Conservation (phyloP, 2,113 vertebrate genomes). For the Ammodramus savannarum region DNA sequence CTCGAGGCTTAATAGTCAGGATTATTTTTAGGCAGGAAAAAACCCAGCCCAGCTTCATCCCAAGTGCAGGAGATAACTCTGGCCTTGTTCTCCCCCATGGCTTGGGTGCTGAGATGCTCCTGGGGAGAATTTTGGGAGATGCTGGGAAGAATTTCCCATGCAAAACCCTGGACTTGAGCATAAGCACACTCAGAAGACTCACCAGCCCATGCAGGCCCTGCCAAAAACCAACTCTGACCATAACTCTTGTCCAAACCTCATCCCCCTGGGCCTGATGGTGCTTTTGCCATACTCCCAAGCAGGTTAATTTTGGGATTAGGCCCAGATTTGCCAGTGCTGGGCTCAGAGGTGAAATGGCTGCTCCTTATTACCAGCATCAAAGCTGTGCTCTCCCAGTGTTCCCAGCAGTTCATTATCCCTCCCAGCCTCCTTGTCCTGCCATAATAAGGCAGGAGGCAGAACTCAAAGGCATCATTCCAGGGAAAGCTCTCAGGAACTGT, state of each 20-base stretch:
- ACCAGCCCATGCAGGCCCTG: background rate
- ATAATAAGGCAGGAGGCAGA: background rate
- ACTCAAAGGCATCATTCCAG: slow-evolving; percentile 25
- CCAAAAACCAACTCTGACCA: background rate
- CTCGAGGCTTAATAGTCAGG: background rate
- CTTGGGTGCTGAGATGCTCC: background rate
- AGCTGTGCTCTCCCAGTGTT: background rate
- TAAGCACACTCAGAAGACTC: background rate
- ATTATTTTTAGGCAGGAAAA: background rate
- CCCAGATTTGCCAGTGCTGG: background rate
- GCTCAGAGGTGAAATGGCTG: background rate
- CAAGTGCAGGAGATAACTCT: background rate
- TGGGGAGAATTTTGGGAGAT: background rate
- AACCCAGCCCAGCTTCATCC: background rate
- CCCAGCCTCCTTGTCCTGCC: background rate
- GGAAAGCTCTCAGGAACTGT: slow-evolving; percentile 42
- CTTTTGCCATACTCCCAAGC: background rate
- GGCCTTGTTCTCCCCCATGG: background rate
- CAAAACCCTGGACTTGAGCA: background rate
- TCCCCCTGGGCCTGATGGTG: background rate
- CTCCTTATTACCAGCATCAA: background rate
- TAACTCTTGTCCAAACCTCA: background rate
- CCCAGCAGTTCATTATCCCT: slow-evolving; percentile 21
- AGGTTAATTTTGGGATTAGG: background rate
- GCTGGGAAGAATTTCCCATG: background rate